A percentile compares a stretch with the other conserved stretches of the same genome.
phyloP scores from a whole-genome alignment of 2,797 vertebrate species.

The Sebastes hopkinsi region DNA sequence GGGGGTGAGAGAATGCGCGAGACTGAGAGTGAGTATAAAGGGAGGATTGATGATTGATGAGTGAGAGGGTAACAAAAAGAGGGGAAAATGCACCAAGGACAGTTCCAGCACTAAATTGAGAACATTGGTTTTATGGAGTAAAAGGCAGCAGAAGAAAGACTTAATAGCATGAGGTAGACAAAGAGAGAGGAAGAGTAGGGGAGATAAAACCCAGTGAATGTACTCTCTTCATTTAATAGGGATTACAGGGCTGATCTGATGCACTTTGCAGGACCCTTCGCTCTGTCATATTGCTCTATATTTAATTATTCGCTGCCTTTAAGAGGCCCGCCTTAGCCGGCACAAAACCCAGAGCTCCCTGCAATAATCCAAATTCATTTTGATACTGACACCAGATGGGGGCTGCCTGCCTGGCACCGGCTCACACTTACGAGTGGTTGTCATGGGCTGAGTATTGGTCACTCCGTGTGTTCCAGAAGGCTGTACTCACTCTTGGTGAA shows the following conservation, averaged over 20 bases:
- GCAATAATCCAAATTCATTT: constrained; percentile 79
- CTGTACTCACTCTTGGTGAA: constrained; percentile 89
- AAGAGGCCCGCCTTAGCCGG: constrained; percentile 46
- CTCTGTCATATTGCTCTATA: constrained; percentile 72
- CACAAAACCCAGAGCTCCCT: constrained; percentile 55
- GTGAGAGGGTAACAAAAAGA: constrained; percentile 15
- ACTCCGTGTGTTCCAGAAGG: constrained; percentile 24
- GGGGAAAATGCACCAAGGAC: constrained; percentile 30
- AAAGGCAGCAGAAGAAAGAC: constrained; percentile 56
- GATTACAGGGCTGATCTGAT: constrained; percentile 77
- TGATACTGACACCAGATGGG: constrained; percentile 83
- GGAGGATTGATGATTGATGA: constrained; percentile 47
- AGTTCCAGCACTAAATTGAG: constrained; percentile 48
- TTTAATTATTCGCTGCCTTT: constrained; percentile 77
- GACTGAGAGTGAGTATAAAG: constrained; percentile 23
- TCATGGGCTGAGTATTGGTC: constrained; percentile 26
- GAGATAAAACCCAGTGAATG: constrained; percentile 67
- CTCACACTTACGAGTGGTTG: constrained; percentile 29
- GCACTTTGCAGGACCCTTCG: constrained; percentile 70
- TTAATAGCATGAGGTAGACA: constrained; percentile 58
- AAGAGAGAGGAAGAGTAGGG: constrained; percentile 48
- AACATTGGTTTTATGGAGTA: constrained; percentile 61
- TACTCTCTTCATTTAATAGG: constrained; percentile 74
- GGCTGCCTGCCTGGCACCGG: constrained; percentile 45
- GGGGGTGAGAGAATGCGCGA: not conserved